Conservation (phyloP, 2,797 vertebrate species). For the Sparus aurata region DNA sequence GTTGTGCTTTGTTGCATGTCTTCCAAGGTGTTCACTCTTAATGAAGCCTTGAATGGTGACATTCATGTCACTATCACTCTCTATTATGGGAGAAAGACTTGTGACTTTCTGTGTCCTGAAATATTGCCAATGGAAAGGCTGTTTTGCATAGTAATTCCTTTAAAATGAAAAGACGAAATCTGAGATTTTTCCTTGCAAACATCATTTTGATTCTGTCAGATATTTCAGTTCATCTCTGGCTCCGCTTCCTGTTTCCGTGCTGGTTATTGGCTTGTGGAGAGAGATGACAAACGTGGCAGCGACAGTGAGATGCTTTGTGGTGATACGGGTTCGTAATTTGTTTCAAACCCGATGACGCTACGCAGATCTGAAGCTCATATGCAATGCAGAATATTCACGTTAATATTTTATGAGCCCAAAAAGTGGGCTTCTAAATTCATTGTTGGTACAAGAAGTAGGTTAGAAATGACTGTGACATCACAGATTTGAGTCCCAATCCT, state of each 20-base stretch:
- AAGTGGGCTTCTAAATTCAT: slow-evolving; percentile 52
- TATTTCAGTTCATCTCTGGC: slow-evolving; percentile 21
- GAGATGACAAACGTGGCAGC: slow-evolving; percentile 41
- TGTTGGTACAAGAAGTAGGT: slow-evolving; percentile 61
- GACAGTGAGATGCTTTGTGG: slow-evolving; percentile 44
- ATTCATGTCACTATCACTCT: slow-evolving; percentile 17
- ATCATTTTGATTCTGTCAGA: slow-evolving; percentile 37
- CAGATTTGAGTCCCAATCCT: slow-evolving; percentile 36
- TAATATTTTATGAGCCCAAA: slow-evolving; percentile 67
- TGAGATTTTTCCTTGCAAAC: slow-evolving; percentile 21
- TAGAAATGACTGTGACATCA: slow-evolving; percentile 51
- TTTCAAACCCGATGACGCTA: slow-evolving; percentile 46
- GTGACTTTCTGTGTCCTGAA: neutral
- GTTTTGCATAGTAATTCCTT: neutral
- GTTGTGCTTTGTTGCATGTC: slow-evolving; percentile 35
- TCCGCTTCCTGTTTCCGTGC: slow-evolving; percentile 17
- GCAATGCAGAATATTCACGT: slow-evolving; percentile 60
- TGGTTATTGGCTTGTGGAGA: slow-evolving; percentile 38
- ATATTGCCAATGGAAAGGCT: slow-evolving; percentile 4
- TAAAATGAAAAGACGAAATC: slow-evolving; percentile 24
- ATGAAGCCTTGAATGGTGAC: slow-evolving; percentile 38
- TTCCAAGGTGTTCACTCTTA: slow-evolving; percentile 40
- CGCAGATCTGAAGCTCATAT: slow-evolving; percentile 54
- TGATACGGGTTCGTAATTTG: slow-evolving; percentile 61
- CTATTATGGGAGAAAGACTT: neutral